A percentile compares a stretch with the other conserved stretches of the same genome.
Evolutionary conservation across 2,113 vertebrate species (phyloP).

Genomic region (Cyanoramphus novaezelandiae): DNA sequence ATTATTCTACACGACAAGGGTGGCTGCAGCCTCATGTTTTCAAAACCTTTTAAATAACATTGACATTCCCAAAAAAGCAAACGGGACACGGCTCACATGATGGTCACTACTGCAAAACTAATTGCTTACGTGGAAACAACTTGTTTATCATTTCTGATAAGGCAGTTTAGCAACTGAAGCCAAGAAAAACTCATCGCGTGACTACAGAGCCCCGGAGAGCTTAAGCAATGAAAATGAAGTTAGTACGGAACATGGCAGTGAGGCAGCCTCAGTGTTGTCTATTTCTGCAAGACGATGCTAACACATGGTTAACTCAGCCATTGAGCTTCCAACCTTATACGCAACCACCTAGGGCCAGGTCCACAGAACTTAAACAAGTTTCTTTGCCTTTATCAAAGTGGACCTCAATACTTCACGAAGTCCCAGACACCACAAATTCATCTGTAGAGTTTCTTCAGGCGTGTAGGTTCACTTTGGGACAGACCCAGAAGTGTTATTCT

Average conservation of each 20-base stretch:
- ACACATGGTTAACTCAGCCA: accelerated
- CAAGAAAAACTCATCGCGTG: neutral
- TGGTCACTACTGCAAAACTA: neutral
- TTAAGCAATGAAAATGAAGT: neutral
- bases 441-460: neutral
- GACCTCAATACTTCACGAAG: neutral
- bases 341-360: neutral
- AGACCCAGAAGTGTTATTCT: neutral
- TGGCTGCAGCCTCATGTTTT: neutral
- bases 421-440: neutral
- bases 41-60: neutral
- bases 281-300: neutral
- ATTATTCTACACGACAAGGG: neutral
- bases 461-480: neutral
- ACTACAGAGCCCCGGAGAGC: neutral
- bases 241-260: neutral
- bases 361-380: neutral
- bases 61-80: neutral
- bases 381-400: neutral
- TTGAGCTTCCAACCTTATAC: neutral
- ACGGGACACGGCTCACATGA: accelerated
- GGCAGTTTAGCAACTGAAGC: neutral
- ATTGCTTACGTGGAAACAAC: neutral
- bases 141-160: neutral
- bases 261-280: neutral